These are phyloP conservation scores for Ephialtes manifestator DNA, from an alignment of 2,888 invertebrate species.

Conservation along the genomic window DNA sequence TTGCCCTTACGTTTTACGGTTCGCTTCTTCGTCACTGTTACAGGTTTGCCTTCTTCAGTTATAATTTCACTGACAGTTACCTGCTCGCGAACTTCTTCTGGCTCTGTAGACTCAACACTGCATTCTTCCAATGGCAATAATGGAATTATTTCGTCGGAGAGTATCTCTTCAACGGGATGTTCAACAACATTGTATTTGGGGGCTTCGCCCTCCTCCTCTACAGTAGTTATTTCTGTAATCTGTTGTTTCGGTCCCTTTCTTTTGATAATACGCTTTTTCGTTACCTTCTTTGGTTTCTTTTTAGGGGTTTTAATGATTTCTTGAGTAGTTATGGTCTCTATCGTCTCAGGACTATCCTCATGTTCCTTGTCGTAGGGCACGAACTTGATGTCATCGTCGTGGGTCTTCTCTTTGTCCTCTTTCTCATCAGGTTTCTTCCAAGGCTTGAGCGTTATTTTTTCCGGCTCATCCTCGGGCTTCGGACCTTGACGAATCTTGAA, in stretches of 20 bases:
- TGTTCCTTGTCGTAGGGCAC: slow-evolving; percentile 68
- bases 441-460: slow-evolving; percentile 78
- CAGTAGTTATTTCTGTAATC: slow-evolving; percentile 71
- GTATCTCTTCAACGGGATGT: slow-evolving; percentile 68
- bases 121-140: slow-evolving; percentile 13
- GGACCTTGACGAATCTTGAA: slow-evolving; percentile 79
- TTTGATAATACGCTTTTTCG: slow-evolving; percentile 79
- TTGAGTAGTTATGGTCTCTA: slow-evolving; percentile 74
- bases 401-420: slow-evolving; percentile 73
- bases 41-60: slow-evolving; percentile 81
- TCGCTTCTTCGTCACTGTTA: slow-evolving; percentile 75
- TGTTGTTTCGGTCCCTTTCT: slow-evolving; percentile 82
- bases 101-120: slow-evolving; percentile 71
- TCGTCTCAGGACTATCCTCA: slow-evolving; percentile 68
- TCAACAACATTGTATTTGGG: slow-evolving; percentile 75
- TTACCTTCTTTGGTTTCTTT: slow-evolving; percentile 82
- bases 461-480: slow-evolving; percentile 82
- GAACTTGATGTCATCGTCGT: slow-evolving; percentile 73
- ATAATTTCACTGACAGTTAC: slow-evolving; percentile 79
- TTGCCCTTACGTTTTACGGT: slow-evolving; percentile 70
- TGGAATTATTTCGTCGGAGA: slow-evolving; percentile 73
- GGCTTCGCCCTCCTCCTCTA: slow-evolving; percentile 77
- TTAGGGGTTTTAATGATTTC: slow-evolving; percentile 70
- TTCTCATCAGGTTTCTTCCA: slow-evolving; percentile 77
- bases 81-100: slow-evolving; percentile 81